phyloP scores from a whole-genome alignment of 2,113 vertebrate genomes.

The Gasterosteus nipponicus region DNA sequence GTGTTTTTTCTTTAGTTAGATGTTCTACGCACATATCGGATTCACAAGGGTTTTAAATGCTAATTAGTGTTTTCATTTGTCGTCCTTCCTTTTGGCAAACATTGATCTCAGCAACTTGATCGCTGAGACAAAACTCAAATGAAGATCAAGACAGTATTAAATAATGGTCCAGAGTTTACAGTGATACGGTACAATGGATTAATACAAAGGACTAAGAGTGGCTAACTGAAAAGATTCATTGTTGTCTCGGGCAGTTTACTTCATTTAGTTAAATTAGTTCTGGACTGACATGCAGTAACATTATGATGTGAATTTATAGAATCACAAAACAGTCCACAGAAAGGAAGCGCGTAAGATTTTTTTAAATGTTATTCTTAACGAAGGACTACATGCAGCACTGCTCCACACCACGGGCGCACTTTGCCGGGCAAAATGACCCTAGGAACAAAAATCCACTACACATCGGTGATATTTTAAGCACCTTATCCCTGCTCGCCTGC shows the following conservation, averaged over 20 bases:
- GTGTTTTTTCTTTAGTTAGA: not conserved
- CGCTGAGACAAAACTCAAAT: no score
- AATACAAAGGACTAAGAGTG: not conserved
- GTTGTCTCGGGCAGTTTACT: not conserved
- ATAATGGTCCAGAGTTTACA: not conserved
- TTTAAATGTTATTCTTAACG: slow-evolving; percentile 29
- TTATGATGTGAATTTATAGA: not conserved
- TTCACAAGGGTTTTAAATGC: no score
- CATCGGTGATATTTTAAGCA: not conserved
- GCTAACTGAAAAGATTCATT: no score
- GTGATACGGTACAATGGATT: not conserved
- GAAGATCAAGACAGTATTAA: not conserved
- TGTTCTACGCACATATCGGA: not conserved
- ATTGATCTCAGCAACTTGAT: no score
- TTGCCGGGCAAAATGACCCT: slow-evolving; percentile 29
- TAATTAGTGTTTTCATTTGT: no score
- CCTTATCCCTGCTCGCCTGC: not conserved
- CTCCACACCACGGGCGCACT: slow-evolving; percentile 15
- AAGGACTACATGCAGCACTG: slow-evolving; percentile 35
- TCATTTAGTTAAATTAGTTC: not conserved
- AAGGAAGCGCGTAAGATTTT: not conserved
- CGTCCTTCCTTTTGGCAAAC: no score
- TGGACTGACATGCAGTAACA: not conserved
- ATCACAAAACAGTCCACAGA: not conserved
- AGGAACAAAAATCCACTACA: not conserved